A percentile compares a stretch with the other conserved stretches of the same genome.
Evolutionary conservation across 2,113 vertebrate genomes (phyloP).

Genomic region (Gobius niger): DNA sequence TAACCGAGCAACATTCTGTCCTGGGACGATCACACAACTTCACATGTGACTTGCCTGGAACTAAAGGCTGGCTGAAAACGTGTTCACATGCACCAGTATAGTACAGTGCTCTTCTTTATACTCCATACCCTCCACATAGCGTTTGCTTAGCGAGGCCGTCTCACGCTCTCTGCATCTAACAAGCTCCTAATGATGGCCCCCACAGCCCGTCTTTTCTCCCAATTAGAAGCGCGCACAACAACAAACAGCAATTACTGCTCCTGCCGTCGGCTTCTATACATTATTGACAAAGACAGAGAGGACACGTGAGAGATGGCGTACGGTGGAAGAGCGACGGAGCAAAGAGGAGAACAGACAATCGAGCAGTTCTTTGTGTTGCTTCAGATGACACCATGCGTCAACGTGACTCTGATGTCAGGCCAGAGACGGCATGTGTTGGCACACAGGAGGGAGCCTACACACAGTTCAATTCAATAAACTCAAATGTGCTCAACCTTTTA

Average conservation of each 20-base stretch:
- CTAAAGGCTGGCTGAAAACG: not conserved
- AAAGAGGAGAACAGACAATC: slow-evolving; percentile 16
- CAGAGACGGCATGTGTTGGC: slow-evolving; percentile 12
- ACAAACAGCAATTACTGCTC: slow-evolving; percentile 19
- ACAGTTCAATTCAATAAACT: too few species aligned
- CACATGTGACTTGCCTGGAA: slow-evolving; percentile 6
- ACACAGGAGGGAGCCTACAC: not conserved
- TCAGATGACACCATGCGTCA: slow-evolving; percentile 12
- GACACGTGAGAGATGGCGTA: not conserved
- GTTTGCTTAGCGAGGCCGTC: slow-evolving; percentile 25
- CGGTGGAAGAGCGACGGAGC: not conserved
- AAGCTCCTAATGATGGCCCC: slow-evolving; percentile 54
- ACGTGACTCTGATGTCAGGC: slow-evolving; percentile 40
- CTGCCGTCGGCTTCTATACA: slow-evolving; percentile 22
- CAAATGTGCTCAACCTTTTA: too few species aligned
- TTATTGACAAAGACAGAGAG: not conserved
- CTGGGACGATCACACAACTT: slow-evolving; percentile 13
- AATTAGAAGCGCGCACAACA: slow-evolving; percentile 45
- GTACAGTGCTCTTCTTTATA: slow-evolving; percentile 50
- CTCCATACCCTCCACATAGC: slow-evolving; percentile 12
- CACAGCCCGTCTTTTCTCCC: slow-evolving; percentile 33
- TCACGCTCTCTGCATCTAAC: slow-evolving; percentile 59
- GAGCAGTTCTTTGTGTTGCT: slow-evolving; percentile 4
- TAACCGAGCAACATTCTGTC: slow-evolving; percentile 28
- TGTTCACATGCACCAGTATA: slow-evolving; percentile 17